Conservation (phyloP, 2,888 invertebrate species). For the Erynnis tages region DNA sequence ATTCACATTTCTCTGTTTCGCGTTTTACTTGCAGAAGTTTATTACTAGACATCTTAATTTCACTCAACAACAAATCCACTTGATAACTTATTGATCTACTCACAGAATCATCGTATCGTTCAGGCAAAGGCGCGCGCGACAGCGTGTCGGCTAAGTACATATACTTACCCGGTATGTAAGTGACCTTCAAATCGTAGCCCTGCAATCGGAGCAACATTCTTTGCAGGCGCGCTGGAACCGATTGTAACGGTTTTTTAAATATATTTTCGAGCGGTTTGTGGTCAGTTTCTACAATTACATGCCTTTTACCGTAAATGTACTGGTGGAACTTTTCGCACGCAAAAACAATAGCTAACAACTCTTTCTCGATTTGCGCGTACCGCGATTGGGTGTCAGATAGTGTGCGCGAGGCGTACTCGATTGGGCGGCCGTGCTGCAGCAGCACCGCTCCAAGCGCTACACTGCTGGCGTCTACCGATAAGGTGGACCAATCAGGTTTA, state of each 20-base stretch:
- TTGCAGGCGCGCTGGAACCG: constrained; percentile 3
- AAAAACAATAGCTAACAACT: constrained; percentile 28
- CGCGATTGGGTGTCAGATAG: neutral
- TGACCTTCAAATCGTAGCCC: constrained; percentile 10
- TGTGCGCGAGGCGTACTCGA: neutral
- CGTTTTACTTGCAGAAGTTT: constrained; percentile 3
- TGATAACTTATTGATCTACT: constrained; percentile 5
- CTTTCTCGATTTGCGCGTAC: constrained; percentile 30
- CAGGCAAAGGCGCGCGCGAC: constrained; percentile 28
- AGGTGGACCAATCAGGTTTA: too few relatives aligned
- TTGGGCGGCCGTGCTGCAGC: neutral
- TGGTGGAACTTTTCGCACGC: constrained; percentile 26
- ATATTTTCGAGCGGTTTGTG: constrained; percentile 29
- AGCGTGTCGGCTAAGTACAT: constrained; percentile 28
- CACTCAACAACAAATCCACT: neutral
- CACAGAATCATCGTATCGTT: constrained; percentile 13
- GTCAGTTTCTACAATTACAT: constrained; percentile 22
- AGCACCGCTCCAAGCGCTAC: neutral
- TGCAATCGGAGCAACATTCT: constrained; percentile 29
- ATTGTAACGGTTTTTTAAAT: constrained; percentile 25
- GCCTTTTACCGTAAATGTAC: constrained; percentile 25
- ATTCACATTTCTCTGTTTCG: neutral
- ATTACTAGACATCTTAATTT: constrained; percentile 1
- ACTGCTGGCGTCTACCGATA: constrained; percentile 5
- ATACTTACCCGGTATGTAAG: constrained; percentile 26